phyloP scores from a whole-genome alignment of 2,797 vertebrate species.

The Dicrostonyx torquatus region DNA sequence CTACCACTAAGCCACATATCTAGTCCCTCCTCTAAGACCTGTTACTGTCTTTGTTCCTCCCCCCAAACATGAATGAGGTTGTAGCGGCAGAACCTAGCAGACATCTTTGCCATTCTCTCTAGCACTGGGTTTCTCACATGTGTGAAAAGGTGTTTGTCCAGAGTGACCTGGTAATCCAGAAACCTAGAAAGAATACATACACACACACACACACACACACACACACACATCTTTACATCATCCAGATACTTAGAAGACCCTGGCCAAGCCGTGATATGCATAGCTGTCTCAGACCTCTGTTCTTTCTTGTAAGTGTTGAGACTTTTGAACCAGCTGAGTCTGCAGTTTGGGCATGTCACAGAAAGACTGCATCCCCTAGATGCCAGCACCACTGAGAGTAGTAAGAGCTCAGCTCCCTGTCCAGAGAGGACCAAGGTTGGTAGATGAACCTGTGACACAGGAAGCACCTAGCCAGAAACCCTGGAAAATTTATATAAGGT shows the following conservation, averaged over 20 bases:
- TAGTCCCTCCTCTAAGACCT: background rate
- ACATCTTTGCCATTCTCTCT: background rate
- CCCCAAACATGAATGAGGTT: background rate
- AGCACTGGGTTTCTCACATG: background rate
- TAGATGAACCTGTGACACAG: background rate
- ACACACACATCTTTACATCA: background rate
- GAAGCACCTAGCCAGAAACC: background rate
- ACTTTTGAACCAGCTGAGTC: background rate
- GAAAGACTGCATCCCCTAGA: background rate
- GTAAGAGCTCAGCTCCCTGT: background rate
- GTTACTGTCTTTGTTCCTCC: background rate
- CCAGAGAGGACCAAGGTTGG: background rate
- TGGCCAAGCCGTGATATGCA: background rate
- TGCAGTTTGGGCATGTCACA: background rate
- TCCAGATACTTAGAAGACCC: background rate
- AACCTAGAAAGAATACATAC: background rate
- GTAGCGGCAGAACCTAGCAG: background rate
- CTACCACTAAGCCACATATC: background rate
- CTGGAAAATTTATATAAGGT: background rate
- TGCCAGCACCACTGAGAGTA: background rate
- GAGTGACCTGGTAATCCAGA: background rate
- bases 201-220: too few relatives aligned
- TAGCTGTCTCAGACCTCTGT: background rate
- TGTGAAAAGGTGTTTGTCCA: background rate
- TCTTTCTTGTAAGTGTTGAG: background rate